phyloP scores from a whole-genome alignment of 1,140 invertebrate genomes.

The Battus philenor region DNA sequence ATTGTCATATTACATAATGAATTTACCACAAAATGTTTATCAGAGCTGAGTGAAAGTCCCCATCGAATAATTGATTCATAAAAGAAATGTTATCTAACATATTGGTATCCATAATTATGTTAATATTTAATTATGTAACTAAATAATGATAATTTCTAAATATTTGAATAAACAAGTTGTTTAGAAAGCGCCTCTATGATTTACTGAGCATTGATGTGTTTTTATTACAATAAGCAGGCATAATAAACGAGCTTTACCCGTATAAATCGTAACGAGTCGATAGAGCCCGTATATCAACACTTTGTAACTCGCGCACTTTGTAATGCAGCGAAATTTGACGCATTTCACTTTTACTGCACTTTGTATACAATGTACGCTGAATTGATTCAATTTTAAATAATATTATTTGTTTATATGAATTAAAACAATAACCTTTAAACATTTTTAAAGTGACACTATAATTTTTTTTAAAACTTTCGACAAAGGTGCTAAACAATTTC shows the following conservation, averaged over 20 bases:
- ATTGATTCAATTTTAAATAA: too few species aligned
- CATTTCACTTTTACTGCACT: conserved; percentile 50
- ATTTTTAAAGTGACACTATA: too few species aligned
- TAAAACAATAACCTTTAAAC: conserved; percentile 26
- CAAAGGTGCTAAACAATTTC: too few species aligned
- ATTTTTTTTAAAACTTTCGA: too few species aligned
- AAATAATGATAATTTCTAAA: not conserved
- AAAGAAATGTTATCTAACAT: conserved; percentile 2
- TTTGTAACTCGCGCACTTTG: conserved; percentile 13
- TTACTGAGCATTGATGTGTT: conserved; percentile 21
- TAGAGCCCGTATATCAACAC: conserved; percentile 50
- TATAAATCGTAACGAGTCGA: conserved; percentile 46
- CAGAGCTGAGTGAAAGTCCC: not conserved
- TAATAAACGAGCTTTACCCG: conserved; percentile 37
- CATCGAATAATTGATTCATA: not conserved
- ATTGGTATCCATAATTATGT: not conserved
- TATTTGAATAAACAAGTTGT: conserved; percentile 4
- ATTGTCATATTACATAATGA: too few species aligned
- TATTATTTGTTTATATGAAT: too few species aligned
- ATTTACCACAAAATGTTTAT: too few species aligned
- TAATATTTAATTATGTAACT: conserved; percentile 1
- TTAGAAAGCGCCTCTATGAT: conserved; percentile 32
- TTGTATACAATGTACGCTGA: too few species aligned
- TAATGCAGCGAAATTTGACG: conserved; percentile 25
- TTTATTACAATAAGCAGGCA: conserved; percentile 25